Evolutionary conservation across 2,888 invertebrate species (phyloP), one percentile per base, ranked within the genome.

Genomic region (Laspeyria flexula): DNA sequence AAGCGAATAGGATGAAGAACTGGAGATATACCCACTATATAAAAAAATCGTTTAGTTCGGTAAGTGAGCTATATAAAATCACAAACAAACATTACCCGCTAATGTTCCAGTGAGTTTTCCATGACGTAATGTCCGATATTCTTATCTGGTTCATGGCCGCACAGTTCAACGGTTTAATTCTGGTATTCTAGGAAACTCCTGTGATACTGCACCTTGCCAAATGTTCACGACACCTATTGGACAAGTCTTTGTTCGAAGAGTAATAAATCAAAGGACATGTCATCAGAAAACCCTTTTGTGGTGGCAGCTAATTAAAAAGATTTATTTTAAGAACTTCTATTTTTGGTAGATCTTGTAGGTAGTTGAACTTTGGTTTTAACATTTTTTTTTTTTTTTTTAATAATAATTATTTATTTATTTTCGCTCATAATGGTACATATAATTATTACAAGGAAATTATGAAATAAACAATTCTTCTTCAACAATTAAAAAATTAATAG

Each of bases 101-200:
- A 60, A 56, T 21, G 16, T 37, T 53, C 57, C 56, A 41, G 60
- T 54, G 60, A 73, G 58, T 71, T 67, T 73, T 67, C 71, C 65
- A 69, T 79, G 78, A 84, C 79, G 81, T 77, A 71, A 77, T 51
- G 56, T 58, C 75, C 71, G 66, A 58, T 77, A 75, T 77, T 83
- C 83, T 77, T 79, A 90, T 85, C 77, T 90, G 73, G 90, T 88
- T 90, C 90, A 90, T 77, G 90, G 90, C 79, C 86, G 77, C 43
- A 60, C 38, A 69, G 76, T 77, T 77, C 75, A 78, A 71, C 80
- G 68, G 67, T 51, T 60, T 64, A 67, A 75, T 58, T 55, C 60
- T 63, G 39, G 68, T 68, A 72, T 79, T 87, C 87, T 77, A 29
- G 68, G 85, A 86, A 86, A 79, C 65, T 46, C 50, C 63, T 55